A percentile compares a stretch with the other conserved stretches of the same genome.
Evolutionary conservation across 2,797 vertebrate species (phyloP).

Genomic region (Decapterus maruadsi): DNA sequence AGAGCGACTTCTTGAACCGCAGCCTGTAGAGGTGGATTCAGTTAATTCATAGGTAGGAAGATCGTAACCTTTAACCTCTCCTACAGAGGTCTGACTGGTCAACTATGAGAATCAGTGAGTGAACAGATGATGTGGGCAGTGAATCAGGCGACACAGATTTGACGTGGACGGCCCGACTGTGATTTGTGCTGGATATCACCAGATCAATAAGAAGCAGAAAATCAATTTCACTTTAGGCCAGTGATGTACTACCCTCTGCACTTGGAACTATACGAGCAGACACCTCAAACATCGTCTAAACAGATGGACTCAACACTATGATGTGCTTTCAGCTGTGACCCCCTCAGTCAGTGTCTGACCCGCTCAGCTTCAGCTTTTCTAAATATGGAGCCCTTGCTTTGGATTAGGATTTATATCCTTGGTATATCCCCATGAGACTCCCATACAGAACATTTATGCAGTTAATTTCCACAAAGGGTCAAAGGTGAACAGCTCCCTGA

Average conservation of each 20-base stretch:
- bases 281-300: not conserved
- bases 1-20: too few relatives aligned
- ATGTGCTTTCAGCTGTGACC: not conserved
- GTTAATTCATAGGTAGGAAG: not conserved
- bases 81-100: not conserved
- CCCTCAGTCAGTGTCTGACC: not conserved
- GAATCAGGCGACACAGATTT: not conserved
- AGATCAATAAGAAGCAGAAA: not conserved
- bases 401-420: constrained; percentile 14
- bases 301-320: not conserved
- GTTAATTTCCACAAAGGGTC: constrained; percentile 46
- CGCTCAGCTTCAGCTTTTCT: not conserved
- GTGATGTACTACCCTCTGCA: not conserved
- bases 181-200: not conserved
- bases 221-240: not conserved
- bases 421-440: not conserved
- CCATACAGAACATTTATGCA: constrained; percentile 14
- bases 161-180: not conserved
- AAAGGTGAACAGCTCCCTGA: constrained; percentile 29
- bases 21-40: too few relatives aligned
- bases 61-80: not conserved
- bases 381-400: not conserved
- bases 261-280: rapidly evolving
- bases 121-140: not conserved
- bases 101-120: not conserved